Conservation (phyloP, 2,888 invertebrate genomes). For the Hypomecis atomaria region DNA sequence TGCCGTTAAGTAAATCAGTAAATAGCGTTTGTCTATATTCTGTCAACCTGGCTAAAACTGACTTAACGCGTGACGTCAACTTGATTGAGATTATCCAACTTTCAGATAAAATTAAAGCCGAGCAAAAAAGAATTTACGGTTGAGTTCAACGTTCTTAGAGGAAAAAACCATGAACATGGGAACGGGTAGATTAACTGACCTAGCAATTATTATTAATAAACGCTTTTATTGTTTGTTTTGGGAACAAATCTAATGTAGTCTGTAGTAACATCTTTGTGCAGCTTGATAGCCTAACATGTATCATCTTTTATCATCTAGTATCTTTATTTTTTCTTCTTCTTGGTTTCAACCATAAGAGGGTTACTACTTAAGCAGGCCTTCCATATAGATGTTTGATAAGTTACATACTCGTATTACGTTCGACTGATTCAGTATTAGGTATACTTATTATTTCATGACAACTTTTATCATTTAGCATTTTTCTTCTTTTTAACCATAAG, state of each 20-base stretch:
- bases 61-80: constrained; percentile 71
- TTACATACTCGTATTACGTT: too few species aligned
- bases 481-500: too few species aligned
- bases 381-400: too few species aligned
- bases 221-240: constrained; percentile 11
- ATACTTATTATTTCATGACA: too few species aligned
- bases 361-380: too few species aligned
- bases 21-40: constrained; percentile 67
- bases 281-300: too few species aligned
- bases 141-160: constrained; percentile 26
- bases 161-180: constrained; percentile 30
- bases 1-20: constrained; percentile 45
- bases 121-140: constrained; percentile 31
- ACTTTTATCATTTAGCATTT: too few species aligned
- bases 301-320: too few species aligned
- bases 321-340: too few species aligned
- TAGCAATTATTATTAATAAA: constrained; percentile 10
- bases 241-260: not conserved
- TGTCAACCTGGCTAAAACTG: constrained; percentile 68
- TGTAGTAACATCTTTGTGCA: not conserved
- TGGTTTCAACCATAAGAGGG: too few species aligned
- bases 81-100: constrained; percentile 63
- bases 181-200: constrained; percentile 11
- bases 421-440: too few species aligned
- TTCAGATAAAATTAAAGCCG: constrained; percentile 62